These are phyloP conservation scores for Caenorhabditis becei DNA, from an alignment of 2,888 invertebrate species.

Conservation along the genomic window DNA sequence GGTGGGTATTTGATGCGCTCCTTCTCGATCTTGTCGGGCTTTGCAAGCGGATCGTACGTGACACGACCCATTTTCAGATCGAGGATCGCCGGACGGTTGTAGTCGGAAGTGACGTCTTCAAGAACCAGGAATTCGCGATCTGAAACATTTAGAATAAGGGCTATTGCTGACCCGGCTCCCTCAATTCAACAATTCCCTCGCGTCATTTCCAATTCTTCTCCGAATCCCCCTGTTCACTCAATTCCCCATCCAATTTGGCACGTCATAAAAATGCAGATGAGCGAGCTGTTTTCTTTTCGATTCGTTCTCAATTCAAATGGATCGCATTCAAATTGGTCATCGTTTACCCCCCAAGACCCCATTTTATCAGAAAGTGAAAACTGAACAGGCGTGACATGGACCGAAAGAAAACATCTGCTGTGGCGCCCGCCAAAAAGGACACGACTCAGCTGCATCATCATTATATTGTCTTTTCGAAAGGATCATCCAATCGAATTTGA, in stretches of 20 bases:
- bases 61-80: slow-evolving; percentile 77
- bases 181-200: slow-evolving; percentile 3
- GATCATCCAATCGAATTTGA: neutral
- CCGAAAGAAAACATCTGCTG: slow-evolving; percentile 23
- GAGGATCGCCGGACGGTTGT: slow-evolving; percentile 67
- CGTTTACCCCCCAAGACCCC: slow-evolving; percentile 21
- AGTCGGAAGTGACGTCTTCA: slow-evolving; percentile 73
- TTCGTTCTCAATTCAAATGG: slow-evolving; percentile 22
- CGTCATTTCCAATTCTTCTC: slow-evolving; percentile 1
- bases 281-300: slow-evolving; percentile 41
- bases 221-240: slow-evolving; percentile 5
- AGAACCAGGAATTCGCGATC: slow-evolving; percentile 76
- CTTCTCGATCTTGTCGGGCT: slow-evolving; percentile 69
- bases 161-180: neutral
- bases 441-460: neutral
- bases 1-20: slow-evolving; percentile 76
- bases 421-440: slow-evolving; percentile 2
- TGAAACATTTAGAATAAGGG: no score
- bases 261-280: slow-evolving; percentile 57
- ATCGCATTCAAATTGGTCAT: slow-evolving; percentile 50
- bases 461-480: slow-evolving; percentile 1
- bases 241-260: slow-evolving; percentile 59
- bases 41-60: slow-evolving; percentile 78
- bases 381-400: slow-evolving; percentile 38
- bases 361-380: slow-evolving; percentile 56